Conservation (phyloP, 53 echinoderm and acorn worm genomes). For the Glandiceps talaboti region DNA sequence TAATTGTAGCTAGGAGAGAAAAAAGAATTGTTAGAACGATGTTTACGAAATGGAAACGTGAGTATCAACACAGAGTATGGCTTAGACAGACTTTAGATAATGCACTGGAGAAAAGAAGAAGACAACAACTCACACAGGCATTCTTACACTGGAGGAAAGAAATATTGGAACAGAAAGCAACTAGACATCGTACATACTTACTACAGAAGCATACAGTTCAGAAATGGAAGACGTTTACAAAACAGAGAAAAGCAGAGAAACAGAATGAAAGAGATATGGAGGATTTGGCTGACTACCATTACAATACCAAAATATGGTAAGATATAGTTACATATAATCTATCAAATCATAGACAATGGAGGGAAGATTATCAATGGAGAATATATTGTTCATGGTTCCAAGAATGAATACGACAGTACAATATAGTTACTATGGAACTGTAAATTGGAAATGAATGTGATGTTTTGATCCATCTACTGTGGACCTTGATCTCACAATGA, state of each 20-base stretch:
- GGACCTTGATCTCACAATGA: no score
- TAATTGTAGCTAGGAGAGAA: not conserved
- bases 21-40: not conserved
- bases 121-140: constrained; percentile 2
- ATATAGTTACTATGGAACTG: no score
- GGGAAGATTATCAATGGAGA: no score
- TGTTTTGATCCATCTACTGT: no score
- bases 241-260: constrained; percentile 14
- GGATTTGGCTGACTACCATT: constrained; percentile 20
- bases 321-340: no score
- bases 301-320: constrained; percentile 13
- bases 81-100: not conserved
- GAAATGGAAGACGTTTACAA: not conserved
- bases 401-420: no score
- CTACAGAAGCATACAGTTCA: constrained; percentile 2
- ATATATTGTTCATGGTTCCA: no score
- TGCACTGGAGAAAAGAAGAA: constrained; percentile 20
- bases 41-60: not conserved
- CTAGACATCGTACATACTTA: not conserved
- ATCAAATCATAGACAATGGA: no score
- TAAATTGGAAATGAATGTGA: no score
- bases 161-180: constrained; percentile 14
- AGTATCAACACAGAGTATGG: not conserved
- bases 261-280: constrained; percentile 18
- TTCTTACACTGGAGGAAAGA: constrained; percentile 15